A percentile compares a stretch with the other conserved stretches of the same genome.
These are phyloP conservation scores for Theodoxus fluviatilis DNA, from an alignment of 2,888 invertebrate genomes.

Conservation along the genomic window DNA sequence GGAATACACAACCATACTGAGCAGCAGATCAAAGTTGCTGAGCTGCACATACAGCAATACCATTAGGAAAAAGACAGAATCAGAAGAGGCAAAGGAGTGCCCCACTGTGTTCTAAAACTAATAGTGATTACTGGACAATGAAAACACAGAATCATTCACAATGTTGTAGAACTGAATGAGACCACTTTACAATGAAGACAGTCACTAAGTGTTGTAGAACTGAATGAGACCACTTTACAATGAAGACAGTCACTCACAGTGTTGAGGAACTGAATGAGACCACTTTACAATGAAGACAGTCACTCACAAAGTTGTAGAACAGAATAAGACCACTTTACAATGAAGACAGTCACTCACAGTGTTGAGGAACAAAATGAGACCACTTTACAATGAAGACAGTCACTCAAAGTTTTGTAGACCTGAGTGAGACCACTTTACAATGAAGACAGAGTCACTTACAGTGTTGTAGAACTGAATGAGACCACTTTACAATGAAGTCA, in stretches of 20 bases:
- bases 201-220: no score
- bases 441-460: slow-evolving; percentile 42
- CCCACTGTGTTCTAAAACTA: no score
- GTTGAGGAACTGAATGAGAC: slow-evolving; percentile 71
- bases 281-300: background rate
- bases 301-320: no score
- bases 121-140: no score
- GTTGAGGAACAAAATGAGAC: background rate
- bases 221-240: background rate
- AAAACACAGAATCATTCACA: background rate
- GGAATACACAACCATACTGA: no score
- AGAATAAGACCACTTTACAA: no score
- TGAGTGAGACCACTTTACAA: background rate
- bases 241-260: slow-evolving; percentile 42
- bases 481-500: background rate
- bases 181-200: background rate
- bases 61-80: no score
- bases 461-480: slow-evolving; percentile 72
- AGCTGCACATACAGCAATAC: no score
- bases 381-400: background rate
- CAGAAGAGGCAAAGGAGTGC: no score
- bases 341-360: background rate
- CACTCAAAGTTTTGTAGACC: no score
- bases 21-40: no score
- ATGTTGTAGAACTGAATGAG: background rate